These are phyloP conservation scores for Trypoxylon attenuatum DNA, from an alignment of 2,888 invertebrate species.

Conservation along the genomic window DNA sequence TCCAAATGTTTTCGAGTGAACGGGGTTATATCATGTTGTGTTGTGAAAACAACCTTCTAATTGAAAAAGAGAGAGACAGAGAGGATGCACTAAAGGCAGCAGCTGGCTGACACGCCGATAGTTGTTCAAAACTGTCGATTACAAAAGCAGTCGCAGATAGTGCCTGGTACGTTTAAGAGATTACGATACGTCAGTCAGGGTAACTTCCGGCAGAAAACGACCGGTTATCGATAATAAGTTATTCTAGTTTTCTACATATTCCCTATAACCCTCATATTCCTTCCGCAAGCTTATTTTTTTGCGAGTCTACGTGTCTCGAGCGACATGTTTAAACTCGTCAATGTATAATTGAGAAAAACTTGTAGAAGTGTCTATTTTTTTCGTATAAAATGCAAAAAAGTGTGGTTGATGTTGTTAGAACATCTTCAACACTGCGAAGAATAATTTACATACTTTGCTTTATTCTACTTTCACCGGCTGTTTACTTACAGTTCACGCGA, in stretches of 20 bases:
- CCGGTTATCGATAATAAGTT: too few relatives aligned
- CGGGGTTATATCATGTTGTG: background rate
- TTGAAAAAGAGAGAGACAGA: too few relatives aligned
- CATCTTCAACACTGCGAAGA: background rate
- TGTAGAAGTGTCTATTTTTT: too few relatives aligned
- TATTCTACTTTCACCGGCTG: conserved; percentile 24
- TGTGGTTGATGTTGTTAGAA: too few relatives aligned
- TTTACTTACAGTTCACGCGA: conserved; percentile 37
- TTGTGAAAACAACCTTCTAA: conserved; percentile 28
- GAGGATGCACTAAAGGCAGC: background rate
- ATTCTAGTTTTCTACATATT: too few relatives aligned
- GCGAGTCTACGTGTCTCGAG: too few relatives aligned
- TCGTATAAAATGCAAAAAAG: background rate
- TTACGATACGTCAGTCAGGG: too few relatives aligned
- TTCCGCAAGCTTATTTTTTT: too few relatives aligned
- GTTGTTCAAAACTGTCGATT: conserved; percentile 5
- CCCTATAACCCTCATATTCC: too few relatives aligned
- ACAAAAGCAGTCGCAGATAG: background rate
- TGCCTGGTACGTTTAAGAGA: background rate
- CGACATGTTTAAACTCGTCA: too few relatives aligned
- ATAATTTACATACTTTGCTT: conserved; percentile 4
- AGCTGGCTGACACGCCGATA: conserved; percentile 28
- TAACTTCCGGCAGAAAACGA: too few relatives aligned
- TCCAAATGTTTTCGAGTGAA: conserved; percentile 1
- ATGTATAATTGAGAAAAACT: too few relatives aligned